A percentile compares a stretch with the other conserved stretches of the same genome.
Evolutionary conservation across 1,140 invertebrate genomes (phyloP).

Genomic region (Drepana arcuata): DNA sequence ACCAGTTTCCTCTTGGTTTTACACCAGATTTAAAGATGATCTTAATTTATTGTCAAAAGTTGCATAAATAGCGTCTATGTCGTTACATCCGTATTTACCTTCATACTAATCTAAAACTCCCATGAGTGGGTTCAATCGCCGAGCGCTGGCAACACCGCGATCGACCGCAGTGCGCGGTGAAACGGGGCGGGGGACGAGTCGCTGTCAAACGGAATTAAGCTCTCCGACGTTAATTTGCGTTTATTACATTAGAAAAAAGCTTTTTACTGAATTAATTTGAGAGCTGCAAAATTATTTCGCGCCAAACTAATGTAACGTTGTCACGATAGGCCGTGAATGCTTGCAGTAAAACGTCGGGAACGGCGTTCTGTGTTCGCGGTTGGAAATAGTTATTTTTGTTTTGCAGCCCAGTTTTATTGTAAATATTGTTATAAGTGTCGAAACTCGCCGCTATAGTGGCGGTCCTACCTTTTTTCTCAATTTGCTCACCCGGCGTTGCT

Average conservation of each 20-base stretch:
- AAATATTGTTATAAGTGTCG: slow-evolving; percentile 62
- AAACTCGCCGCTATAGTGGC: slow-evolving; percentile 36
- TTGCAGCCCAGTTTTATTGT: slow-evolving; percentile 48
- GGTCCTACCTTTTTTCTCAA: slow-evolving; percentile 26
- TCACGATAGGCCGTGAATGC: background rate
- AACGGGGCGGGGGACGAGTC: slow-evolving; percentile 28
- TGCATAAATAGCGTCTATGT: too few species aligned
- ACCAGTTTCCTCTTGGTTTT: too few species aligned
- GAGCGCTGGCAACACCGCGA: slow-evolving; percentile 34
- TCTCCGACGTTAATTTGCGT: slow-evolving; percentile 35
- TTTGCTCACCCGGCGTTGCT: too few species aligned
- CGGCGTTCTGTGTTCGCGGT: slow-evolving; percentile 11
- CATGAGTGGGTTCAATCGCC: background rate
- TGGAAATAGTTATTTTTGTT: slow-evolving; percentile 55
- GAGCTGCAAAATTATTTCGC: background rate
- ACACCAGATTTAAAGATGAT: too few species aligned
- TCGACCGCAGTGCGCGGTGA: slow-evolving; percentile 40
- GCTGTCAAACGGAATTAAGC: slow-evolving; percentile 60
- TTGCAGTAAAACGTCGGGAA: background rate
- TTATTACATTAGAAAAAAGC: slow-evolving; percentile 47
- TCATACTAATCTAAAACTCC: too few species aligned
- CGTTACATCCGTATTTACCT: too few species aligned
- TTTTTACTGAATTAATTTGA: slow-evolving; percentile 46
- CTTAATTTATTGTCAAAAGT: too few species aligned
- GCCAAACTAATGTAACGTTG: background rate